Percentiles rank a stretch among this genome's conserved stretches.
These are phyloP conservation scores for Elanus axillaris DNA, from an alignment of 2,113 vertebrate species.

Conservation along the genomic window DNA sequence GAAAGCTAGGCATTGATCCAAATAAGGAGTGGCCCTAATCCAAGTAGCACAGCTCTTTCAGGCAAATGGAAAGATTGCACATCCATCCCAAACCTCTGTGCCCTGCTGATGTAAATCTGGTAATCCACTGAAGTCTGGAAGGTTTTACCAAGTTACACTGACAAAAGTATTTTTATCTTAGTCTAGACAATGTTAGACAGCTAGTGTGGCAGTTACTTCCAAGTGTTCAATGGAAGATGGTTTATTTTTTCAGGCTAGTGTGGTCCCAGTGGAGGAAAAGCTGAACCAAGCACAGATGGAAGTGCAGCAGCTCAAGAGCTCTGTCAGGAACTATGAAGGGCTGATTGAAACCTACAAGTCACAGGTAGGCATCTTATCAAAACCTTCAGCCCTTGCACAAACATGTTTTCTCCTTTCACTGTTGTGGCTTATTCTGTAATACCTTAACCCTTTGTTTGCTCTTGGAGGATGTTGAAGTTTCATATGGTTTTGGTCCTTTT, in stretches of 20 bases:
- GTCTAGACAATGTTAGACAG: not conserved
- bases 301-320: constrained; percentile 83
- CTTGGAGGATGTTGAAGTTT: not conserved
- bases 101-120: not conserved
- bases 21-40: not conserved
- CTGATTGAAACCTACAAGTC: constrained; percentile 86
- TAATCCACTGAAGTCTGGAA: not conserved
- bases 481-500: not conserved
- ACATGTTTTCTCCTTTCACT: not conserved
- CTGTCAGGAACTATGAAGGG: constrained; percentile 83
- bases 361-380: constrained; percentile 80
- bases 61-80: not conserved
- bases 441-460: not conserved
- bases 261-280: constrained; percentile 81
- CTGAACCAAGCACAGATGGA: constrained; percentile 79
- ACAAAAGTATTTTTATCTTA: not conserved
- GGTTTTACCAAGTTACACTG: not conserved
- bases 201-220: not conserved
- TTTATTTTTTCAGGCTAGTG: constrained; percentile 69
- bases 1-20: not conserved
- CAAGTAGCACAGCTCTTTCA: not conserved
- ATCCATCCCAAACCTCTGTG: not conserved
- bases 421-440: not conserved
- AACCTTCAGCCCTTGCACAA: not conserved
- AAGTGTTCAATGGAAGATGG: not conserved